phyloP scores from a whole-genome alignment of 2,113 vertebrate genomes.

The Sapajus apella region DNA sequence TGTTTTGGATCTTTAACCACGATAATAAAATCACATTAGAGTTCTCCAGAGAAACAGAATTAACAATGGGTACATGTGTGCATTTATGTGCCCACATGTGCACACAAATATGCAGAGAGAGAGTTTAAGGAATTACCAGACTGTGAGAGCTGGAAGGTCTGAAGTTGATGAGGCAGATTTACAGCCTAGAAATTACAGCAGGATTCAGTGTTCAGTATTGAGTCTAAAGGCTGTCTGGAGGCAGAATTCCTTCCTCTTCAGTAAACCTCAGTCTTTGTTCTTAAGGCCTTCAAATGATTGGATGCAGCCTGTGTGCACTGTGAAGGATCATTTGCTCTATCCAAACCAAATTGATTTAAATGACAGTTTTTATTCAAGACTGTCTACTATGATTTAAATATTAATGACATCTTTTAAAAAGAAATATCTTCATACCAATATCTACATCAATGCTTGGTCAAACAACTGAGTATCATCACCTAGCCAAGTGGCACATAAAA shows the following conservation, averaged over 20 bases:
- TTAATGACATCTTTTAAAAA: background rate
- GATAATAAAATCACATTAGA: background rate
- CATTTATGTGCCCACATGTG: no score
- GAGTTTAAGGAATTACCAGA: background rate
- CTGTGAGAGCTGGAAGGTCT: rapidly evolving
- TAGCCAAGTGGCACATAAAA: background rate
- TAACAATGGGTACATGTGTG: no score
- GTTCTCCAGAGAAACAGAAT: background rate
- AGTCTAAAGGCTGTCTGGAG: rapidly evolving
- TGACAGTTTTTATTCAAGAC: background rate
- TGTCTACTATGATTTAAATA: background rate
- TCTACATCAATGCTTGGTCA: background rate
- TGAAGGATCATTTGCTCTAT: background rate
- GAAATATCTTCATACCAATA: background rate
- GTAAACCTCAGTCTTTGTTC: background rate
- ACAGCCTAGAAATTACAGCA: background rate
- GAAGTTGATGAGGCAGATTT: background rate
- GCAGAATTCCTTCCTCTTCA: background rate
- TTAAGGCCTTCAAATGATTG: background rate
- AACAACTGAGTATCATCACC: background rate
- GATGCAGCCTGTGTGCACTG: rapidly evolving
- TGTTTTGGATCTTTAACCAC: background rate
- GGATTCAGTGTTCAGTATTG: background rate
- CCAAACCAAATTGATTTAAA: background rate
- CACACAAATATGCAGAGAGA: background rate